Base-by-base conservation (phyloP, 92 coral and sea anemone species). In the Ricordea florida region DNA sequence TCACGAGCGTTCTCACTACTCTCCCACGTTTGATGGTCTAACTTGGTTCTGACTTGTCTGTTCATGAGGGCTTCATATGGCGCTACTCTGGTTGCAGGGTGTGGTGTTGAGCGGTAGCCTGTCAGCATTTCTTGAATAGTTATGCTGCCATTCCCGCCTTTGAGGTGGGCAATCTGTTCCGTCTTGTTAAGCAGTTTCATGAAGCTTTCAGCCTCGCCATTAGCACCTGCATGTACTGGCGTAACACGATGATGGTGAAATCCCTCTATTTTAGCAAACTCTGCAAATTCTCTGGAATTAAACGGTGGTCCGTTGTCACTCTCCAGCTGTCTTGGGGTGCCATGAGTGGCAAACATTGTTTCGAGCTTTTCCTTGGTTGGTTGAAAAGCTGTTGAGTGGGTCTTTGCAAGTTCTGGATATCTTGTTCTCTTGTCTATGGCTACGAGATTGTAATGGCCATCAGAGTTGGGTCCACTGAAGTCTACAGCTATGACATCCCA, bases 171-270 rank as follows among this genome's bases (percentile, higher is more conserved):
- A 4, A 72, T 85, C 27, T 51, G 78, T 34, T 79, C 91, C 37
- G 73, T 88, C 63, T 78, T 88, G 76, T 88, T 88, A 42, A 87
- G 65, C 51, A 75, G 23, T 49, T 49, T 63, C 87, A 86, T 80
- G 53, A 80, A 72, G 9, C 57, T 72, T 41, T 85, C 74, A 15
- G 40, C 66, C 43, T 79, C 78, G 10, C 86, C 82, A 26, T 85
- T 80, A 6, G 87, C 90, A 46, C 72, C 48, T 4, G 86, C 69
- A 51, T 85, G 86, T 42, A 45, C 28, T 24, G 87, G 87, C 24
- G 80, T 80, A 10, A 80, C 62, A 1, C 66, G 26, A 50, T 87
- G 88, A 20, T 56, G 88, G 45, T 70, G 38, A 20, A 87, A 87
- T 78, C 89, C 89, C 70, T 82, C 78, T 57, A 71, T 67, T 10